These are phyloP conservation scores for Rallus crepitans DNA, from an alignment of 2,797 vertebrate genomes.

Conservation along the genomic window DNA sequence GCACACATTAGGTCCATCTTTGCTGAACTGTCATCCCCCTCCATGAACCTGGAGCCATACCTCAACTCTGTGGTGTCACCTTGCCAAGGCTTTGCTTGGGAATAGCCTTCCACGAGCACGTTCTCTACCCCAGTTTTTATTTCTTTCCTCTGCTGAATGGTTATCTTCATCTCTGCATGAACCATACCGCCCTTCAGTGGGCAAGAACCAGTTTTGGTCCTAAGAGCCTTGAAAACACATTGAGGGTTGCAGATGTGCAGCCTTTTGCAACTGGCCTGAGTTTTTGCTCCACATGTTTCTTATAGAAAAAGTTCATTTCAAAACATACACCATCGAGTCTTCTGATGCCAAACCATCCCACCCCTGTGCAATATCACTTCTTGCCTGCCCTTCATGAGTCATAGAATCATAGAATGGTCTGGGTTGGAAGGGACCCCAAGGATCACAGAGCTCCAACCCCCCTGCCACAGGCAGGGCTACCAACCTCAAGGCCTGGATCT, in stretches of 20 bases:
- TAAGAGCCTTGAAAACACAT: neutral
- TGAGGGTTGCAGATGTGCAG: neutral
- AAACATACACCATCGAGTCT: accelerated
- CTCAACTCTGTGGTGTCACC: neutral
- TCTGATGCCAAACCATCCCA: neutral
- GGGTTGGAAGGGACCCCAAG: too few species aligned
- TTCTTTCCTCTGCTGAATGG: neutral
- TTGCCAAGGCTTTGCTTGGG: neutral
- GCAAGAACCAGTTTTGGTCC: neutral
- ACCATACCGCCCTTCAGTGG: neutral
- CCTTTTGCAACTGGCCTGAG: neutral
- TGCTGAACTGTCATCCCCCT: neutral
- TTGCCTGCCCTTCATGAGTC: neutral
- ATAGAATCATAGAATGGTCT: too few species aligned
- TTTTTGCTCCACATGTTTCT: neutral
- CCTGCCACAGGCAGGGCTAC: too few species aligned
- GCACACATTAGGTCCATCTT: accelerated
- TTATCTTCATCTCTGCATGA: neutral
- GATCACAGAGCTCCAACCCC: too few species aligned
- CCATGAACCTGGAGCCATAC: neutral
- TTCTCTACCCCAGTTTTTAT: neutral
- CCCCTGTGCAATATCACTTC: accelerated
- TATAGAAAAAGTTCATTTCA: neutral
- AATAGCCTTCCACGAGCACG: neutral
- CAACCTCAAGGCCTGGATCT: too few species aligned